Evolutionary conservation across 2,888 invertebrate species (phyloP), one percentile per base, ranked within the genome.

Genomic region (Tachina grossa): DNA sequence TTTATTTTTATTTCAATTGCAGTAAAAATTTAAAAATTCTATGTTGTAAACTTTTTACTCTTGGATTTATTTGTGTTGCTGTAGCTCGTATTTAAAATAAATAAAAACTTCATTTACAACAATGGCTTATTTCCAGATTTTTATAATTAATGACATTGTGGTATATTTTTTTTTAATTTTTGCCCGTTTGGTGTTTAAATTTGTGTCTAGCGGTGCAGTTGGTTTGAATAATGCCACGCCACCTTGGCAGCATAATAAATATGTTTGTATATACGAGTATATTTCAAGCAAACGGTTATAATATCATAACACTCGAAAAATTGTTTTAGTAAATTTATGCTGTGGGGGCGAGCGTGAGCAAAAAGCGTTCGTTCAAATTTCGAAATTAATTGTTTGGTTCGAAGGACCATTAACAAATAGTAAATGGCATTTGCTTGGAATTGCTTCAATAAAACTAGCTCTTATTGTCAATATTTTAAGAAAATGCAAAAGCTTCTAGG

Each of bases 81-180:
- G 61, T 65, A 82, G 65, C n/a, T n/a, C n/a, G 75, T 59, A 53
- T 82, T 71, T 51, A 8, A 51, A 39, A 75, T 71, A 65, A 66
- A 61, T 66, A 79, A 85, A 79, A 78, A 83, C 82, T 79, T 79
- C 59, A 85, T 78, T 79, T 72, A 76, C 65, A 81, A 57, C 76
- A 84, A 69, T 81, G 72, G 81, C 72, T 63, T 55, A 61, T 77
- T 63, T 81, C 49, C 49, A 80, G 47, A 59, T 31, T 69, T 45
- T 11, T 45, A 19, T 66, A 59, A 61, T 77, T 66, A 59, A 59
- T 51, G 45, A 51, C 11, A 66, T 66, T 55, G 31, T 68, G 65
- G 47, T 11, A 2, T 16, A 13, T 57, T 57, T 22, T 57, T 22
- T n/a, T 11, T 55, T 22, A 2, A 22, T 22, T 45, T 55, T 65